These are phyloP conservation scores for Arizona elegans DNA, from an alignment of 2,113 vertebrate genomes.

Conservation along the genomic window DNA sequence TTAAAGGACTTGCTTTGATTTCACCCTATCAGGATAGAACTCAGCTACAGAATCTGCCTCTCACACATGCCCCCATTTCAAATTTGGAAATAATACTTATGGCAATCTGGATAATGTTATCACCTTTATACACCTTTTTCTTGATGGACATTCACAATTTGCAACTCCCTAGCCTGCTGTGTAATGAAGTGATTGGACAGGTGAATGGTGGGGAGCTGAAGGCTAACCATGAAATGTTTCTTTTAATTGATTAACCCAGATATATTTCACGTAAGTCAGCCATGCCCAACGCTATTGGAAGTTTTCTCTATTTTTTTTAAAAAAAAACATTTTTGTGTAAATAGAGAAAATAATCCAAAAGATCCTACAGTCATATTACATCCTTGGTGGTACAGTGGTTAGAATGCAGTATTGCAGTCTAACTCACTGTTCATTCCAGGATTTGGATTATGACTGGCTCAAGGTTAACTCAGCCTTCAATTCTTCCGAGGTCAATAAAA, in stretches of 20 bases:
- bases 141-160: not conserved
- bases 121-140: not conserved
- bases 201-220: not conserved
- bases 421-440: no score
- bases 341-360: not conserved
- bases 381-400: no score
- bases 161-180: not conserved
- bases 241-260: not conserved
- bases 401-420: no score
- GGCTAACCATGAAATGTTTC: not conserved
- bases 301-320: not conserved
- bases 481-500: no score
- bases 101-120: not conserved
- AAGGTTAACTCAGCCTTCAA: no score
- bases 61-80: not conserved
- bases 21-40: not conserved
- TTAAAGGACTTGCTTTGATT: not conserved
- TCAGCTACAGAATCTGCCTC: not conserved
- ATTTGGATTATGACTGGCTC: no score
- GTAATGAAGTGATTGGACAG: not conserved
- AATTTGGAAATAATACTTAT: not conserved
- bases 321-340: slow-evolving; percentile 11
- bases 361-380: not conserved
- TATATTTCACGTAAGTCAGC: not conserved
- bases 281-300: not conserved